phyloP scores from a whole-genome alignment of 2,797 vertebrate species.

The Ptychobarbus kaznakovi region DNA sequence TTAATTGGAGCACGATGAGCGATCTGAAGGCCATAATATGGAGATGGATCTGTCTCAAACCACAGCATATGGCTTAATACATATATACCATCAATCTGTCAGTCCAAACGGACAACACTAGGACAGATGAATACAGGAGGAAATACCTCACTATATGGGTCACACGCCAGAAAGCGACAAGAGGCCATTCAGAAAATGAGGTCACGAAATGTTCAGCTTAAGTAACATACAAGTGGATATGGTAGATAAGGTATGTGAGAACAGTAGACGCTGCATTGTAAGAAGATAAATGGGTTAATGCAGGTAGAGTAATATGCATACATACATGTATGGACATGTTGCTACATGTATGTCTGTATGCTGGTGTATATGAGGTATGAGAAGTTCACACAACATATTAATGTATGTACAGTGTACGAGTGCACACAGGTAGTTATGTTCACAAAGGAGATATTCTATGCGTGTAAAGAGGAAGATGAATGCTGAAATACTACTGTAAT shows the following conservation, averaged over 20 bases:
- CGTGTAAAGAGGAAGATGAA: conserved; percentile 22
- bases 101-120: neutral
- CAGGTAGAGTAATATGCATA: neutral
- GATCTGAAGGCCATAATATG: neutral
- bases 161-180: neutral
- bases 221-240: conserved; percentile 27
- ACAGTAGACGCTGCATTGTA: neutral
- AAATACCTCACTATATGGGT: conserved; percentile 23
- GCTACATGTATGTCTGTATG: conserved; percentile 37
- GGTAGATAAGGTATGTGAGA: neutral
- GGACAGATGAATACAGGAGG: neutral
- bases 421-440: conserved; percentile 41
- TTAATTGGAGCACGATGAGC: neutral
- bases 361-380: conserved; percentile 42
- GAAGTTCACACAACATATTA: conserved; percentile 18
- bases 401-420: conserved; percentile 19
- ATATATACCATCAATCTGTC: neutral
- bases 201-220: conserved; percentile 14
- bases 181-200: conserved; percentile 10
- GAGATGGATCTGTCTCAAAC: neutral
- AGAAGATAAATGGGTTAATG: neutral
- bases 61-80: conserved; percentile 19
- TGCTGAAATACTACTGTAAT: conserved; percentile 11
- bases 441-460: conserved; percentile 26
- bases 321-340: conserved; percentile 28